phyloP scores from a whole-genome alignment of 2,888 invertebrate species.

The Acleris laterana region DNA sequence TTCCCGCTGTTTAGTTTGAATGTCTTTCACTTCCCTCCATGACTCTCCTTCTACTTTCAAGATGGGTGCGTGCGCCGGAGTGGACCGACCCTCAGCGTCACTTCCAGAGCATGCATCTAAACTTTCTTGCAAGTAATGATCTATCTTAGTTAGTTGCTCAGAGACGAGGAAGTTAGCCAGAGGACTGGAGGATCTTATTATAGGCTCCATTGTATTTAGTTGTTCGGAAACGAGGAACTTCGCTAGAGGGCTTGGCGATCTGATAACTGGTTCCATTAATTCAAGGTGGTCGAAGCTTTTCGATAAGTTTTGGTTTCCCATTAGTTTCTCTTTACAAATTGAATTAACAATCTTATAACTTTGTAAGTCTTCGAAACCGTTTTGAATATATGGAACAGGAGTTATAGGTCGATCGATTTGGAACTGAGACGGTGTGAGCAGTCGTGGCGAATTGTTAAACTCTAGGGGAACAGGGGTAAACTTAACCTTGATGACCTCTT shows the following conservation, averaged over 20 bases:
- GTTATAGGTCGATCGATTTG: slow-evolving; percentile 45
- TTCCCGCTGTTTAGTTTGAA: slow-evolving; percentile 35
- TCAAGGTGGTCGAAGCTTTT: slow-evolving; percentile 14
- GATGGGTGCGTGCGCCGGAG: slow-evolving; percentile 41
- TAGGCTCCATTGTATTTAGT: slow-evolving; percentile 46
- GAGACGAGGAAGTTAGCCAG: slow-evolving; percentile 66
- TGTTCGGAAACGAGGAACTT: slow-evolving; percentile 38
- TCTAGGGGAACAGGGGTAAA: slow-evolving; percentile 73
- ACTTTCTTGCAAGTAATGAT: slow-evolving; percentile 74
- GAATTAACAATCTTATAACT: slow-evolving; percentile 80
- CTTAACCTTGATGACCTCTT: slow-evolving; percentile 75
- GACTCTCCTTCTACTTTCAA: slow-evolving; percentile 45
- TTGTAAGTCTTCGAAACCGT: slow-evolving; percentile 72
- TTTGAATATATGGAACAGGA: slow-evolving; percentile 63
- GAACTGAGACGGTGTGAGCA: slow-evolving; percentile 57
- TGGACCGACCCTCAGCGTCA: slow-evolving; percentile 43
- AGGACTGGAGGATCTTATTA: slow-evolving; percentile 61
- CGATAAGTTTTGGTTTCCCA: slow-evolving; percentile 47
- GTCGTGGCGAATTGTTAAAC: slow-evolving; percentile 64
- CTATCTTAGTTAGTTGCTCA: slow-evolving; percentile 75
- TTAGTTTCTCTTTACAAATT: slow-evolving; percentile 63
- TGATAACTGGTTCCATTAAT: slow-evolving; percentile 9
- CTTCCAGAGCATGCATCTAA: slow-evolving; percentile 64
- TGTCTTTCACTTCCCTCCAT: slow-evolving; percentile 40
- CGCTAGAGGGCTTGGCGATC: slow-evolving; percentile 12